Conservation (phyloP, 2,888 invertebrate genomes). For the Euplagia quadripunctaria region DNA sequence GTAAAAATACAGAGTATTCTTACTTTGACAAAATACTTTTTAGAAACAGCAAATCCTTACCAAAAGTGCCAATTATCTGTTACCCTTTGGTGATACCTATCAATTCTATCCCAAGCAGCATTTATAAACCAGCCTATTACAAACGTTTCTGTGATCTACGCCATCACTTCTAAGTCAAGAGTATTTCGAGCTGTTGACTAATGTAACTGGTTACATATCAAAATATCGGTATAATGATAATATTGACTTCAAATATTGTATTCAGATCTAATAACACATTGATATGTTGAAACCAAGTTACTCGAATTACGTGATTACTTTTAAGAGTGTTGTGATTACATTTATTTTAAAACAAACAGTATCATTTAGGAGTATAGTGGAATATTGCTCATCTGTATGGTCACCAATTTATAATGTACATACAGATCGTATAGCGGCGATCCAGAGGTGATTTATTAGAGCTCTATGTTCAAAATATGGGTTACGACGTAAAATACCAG, state of each 20-base stretch:
- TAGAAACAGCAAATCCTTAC: too few species aligned
- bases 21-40: too few species aligned
- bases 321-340: background rate
- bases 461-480: too few species aligned
- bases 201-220: constrained; percentile 1
- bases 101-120: background rate
- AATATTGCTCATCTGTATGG: too few species aligned
- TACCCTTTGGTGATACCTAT: background rate
- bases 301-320: background rate
- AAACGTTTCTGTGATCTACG: background rate
- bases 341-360: background rate
- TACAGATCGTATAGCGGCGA: too few species aligned
- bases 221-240: background rate
- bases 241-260: background rate
- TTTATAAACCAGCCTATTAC: background rate
- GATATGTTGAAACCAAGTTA: background rate
- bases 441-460: too few species aligned
- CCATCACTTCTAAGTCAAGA: background rate
- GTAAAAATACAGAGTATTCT: too few species aligned
- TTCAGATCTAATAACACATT: background rate
- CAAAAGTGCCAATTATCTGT: too few species aligned
- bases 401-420: too few species aligned
- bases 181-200: background rate
- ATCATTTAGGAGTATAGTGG: too few species aligned
- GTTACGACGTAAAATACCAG: too few species aligned